Percentiles rank a stretch among this genome's conserved stretches.
phyloP scores from a whole-genome alignment of 37 sponge, comb jelly and placozoan species.

The Spongia lamella region DNA sequence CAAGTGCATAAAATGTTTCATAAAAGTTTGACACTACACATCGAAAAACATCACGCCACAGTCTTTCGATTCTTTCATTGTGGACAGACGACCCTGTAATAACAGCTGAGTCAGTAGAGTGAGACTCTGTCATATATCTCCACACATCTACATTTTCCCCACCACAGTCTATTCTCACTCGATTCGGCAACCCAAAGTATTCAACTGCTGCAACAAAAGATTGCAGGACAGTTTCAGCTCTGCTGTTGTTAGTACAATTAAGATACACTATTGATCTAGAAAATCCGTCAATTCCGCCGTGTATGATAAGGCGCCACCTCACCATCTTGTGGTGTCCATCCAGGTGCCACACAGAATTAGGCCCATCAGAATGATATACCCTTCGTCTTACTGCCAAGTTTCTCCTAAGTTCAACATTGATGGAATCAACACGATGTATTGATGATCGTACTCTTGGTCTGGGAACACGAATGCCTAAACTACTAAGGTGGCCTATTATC shows the following conservation, averaged over 20 bases:
- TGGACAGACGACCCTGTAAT: slow-evolving; percentile 23
- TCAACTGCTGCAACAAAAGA: slow-evolving; percentile 25
- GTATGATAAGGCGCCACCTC: slow-evolving; percentile 29
- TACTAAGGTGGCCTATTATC: too few relatives aligned
- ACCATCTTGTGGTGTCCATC: slow-evolving; percentile 27
- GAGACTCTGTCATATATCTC: slow-evolving; percentile 32
- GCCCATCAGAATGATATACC: too few relatives aligned
- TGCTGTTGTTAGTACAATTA: slow-evolving; percentile 26
- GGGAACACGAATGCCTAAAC: too few relatives aligned
- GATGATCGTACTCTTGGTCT: too few relatives aligned
- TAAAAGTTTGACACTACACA: slow-evolving; percentile 18
- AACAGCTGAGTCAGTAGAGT: not conserved
- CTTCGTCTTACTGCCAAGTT: too few relatives aligned
- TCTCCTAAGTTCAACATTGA: too few relatives aligned
- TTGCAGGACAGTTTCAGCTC: slow-evolving; percentile 38
- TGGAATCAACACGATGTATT: too few relatives aligned
- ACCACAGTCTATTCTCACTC: slow-evolving; percentile 36
- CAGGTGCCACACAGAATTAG: too few relatives aligned
- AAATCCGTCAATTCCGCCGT: slow-evolving; percentile 46
- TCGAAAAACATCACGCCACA: slow-evolving; percentile 51
- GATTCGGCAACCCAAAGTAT: slow-evolving; percentile 18
- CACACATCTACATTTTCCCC: slow-evolving; percentile 44
- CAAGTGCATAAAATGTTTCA: slow-evolving; percentile 10
- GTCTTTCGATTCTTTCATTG: slow-evolving; percentile 49
- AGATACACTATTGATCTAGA: slow-evolving; percentile 40